A percentile compares a stretch with the other conserved stretches of the same genome.
Conservation (phyloP, 1,140 invertebrate genomes). For the Andrena cerasifolii region DNA sequence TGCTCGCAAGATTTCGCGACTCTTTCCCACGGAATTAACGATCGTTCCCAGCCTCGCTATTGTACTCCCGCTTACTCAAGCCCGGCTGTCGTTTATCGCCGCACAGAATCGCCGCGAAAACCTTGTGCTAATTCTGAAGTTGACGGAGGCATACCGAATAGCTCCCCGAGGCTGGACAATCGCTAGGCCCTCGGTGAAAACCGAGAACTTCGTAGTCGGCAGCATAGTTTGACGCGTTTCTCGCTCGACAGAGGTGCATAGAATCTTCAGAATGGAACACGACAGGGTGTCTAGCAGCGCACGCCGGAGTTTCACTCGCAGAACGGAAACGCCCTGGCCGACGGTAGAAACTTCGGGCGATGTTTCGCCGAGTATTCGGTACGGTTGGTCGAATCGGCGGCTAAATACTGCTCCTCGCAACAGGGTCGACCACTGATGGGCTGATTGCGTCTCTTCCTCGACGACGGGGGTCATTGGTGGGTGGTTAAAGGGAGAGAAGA, state of each 20-base stretch:
- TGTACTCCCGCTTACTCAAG: background rate
- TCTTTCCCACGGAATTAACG: conserved; percentile 20
- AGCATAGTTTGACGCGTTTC: conserved; percentile 48
- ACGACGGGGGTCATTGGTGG: too few species aligned
- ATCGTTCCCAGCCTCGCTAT: conserved; percentile 14
- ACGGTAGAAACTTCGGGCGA: conserved; percentile 31
- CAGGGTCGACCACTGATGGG: too few species aligned
- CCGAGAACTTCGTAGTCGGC: conserved; percentile 27
- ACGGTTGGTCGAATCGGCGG: background rate
- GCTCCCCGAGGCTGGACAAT: conserved; percentile 24
- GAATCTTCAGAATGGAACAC: conserved; percentile 49
- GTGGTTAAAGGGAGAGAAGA: too few species aligned
- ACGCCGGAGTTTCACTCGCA: conserved; percentile 32
- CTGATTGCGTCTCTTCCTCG: too few species aligned
- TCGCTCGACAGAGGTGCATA: conserved; percentile 17
- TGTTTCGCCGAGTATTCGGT: conserved; percentile 2
- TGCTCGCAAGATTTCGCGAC: conserved; percentile 4
- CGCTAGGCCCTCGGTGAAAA: conserved; percentile 11
- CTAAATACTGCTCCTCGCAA: background rate
- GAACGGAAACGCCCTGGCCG: conserved; percentile 30
- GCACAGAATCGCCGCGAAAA: conserved; percentile 16
- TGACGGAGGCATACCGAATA: conserved; percentile 2
- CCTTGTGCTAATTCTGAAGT: conserved; percentile 39
- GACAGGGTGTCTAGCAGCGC: conserved; percentile 32
- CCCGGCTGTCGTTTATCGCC: conserved; percentile 8